phyloP scores from a whole-genome alignment of 2,113 vertebrate genomes.

The Oryzias celebensis region DNA sequence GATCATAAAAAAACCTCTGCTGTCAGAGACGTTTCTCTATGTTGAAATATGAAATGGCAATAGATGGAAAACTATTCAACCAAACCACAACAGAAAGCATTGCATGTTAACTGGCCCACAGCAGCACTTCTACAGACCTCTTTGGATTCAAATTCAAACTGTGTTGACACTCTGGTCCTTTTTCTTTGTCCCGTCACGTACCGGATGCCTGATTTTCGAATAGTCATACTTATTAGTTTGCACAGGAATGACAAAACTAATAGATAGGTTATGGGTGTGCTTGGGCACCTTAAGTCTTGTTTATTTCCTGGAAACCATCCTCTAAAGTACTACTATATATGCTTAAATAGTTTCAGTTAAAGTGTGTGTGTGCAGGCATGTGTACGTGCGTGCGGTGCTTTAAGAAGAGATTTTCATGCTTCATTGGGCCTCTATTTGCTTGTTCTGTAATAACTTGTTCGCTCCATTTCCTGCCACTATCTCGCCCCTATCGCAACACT shows the following conservation, averaged over 20 bases:
- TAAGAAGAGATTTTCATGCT: conserved; percentile 63
- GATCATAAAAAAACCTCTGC: conserved; percentile 19
- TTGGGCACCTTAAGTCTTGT: conserved; percentile 1
- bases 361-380: neutral
- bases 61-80: conserved; percentile 49
- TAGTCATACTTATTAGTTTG: conserved; percentile 52
- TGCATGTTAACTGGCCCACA: conserved; percentile 32
- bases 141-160: conserved; percentile 60
- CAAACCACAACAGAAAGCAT: conserved; percentile 31
- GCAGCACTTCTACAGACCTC: conserved; percentile 43
- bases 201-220: conserved; percentile 35
- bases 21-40: conserved; percentile 29
- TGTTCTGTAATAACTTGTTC: conserved; percentile 72
- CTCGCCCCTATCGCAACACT: conserved; percentile 58
- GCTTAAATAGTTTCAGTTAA: too few species aligned
- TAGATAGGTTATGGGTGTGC: neutral
- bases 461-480: conserved; percentile 69
- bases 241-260: neutral
- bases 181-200: conserved; percentile 45
- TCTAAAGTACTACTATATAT: too few species aligned
- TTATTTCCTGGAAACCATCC: conserved; percentile 6
- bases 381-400: conserved; percentile 29
- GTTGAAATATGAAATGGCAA: conserved; percentile 44
- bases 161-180: conserved; percentile 47
- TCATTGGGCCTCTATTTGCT: conserved; percentile 68